These are phyloP conservation scores for Nothocercus nigrocapillus DNA, from an alignment of 2,113 vertebrate species.

Conservation along the genomic window DNA sequence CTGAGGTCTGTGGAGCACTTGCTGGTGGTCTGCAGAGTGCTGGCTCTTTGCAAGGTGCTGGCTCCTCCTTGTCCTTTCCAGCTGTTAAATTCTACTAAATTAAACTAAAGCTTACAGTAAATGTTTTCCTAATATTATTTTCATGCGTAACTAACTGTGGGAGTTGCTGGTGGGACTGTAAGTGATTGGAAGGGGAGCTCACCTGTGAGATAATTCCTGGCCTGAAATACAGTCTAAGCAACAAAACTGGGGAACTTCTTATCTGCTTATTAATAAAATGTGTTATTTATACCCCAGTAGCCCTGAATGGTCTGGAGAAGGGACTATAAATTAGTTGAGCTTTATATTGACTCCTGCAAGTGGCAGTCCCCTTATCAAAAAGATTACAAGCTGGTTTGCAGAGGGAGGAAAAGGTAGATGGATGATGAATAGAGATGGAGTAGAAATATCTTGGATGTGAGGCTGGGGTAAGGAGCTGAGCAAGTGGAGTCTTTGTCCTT, in stretches of 20 bases:
- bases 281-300: background rate
- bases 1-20: slow-evolving; percentile 16
- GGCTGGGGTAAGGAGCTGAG: background rate
- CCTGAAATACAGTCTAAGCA: background rate
- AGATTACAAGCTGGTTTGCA: background rate
- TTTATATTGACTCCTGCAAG: background rate
- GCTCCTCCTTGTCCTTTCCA: slow-evolving; percentile 35
- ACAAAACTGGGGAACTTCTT: background rate
- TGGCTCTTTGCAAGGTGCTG: slow-evolving; percentile 35
- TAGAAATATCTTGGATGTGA: background rate
- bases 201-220: background rate
- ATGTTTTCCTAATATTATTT: slow-evolving; percentile 36
- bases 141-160: background rate
- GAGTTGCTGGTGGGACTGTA: background rate
- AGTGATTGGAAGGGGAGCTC: background rate
- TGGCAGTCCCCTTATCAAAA: background rate
- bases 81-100: slow-evolving; percentile 49
- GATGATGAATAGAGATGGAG: background rate
- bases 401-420: background rate
- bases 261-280: background rate
- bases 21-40: slow-evolving; percentile 47
- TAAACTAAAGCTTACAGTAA: slow-evolving; percentile 17
- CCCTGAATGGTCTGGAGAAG: background rate
- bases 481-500: background rate
- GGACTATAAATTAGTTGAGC: background rate